Percentiles rank a stretch among this genome's conserved stretches.
Evolutionary conservation across 2,113 vertebrate species (phyloP).

Genomic region (Lucifuga dentata): DNA sequence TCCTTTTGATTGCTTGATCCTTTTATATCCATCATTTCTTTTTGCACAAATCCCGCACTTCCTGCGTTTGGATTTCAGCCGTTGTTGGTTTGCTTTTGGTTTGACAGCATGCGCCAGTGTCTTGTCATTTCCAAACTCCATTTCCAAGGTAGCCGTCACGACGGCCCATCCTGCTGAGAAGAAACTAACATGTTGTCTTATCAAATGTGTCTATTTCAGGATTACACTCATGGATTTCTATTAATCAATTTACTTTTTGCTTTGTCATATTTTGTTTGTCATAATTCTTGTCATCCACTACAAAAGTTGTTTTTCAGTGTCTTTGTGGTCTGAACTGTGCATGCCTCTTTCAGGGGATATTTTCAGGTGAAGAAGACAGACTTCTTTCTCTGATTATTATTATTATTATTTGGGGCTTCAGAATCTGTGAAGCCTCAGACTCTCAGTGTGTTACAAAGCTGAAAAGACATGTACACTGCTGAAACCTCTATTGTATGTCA

Average conservation of each 20-base stretch:
- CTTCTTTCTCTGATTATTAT: slow-evolving; percentile 35
- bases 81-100: slow-evolving; percentile 67
- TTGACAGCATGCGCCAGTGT: slow-evolving; percentile 78
- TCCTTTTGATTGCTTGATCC: slow-evolving; percentile 72
- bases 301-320: slow-evolving; percentile 67
- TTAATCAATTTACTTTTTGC: slow-evolving; percentile 65
- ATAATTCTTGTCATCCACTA: slow-evolving; percentile 64
- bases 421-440: slow-evolving; percentile 50
- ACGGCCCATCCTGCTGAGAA: slow-evolving; percentile 51
- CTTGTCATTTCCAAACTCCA: slow-evolving; percentile 53
- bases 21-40: slow-evolving; percentile 63
- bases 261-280: slow-evolving; percentile 74
- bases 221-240: slow-evolving; percentile 67
- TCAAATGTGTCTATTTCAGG: slow-evolving; percentile 77
- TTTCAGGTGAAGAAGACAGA: slow-evolving; percentile 67
- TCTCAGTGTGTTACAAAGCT: slow-evolving; percentile 58
- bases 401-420: slow-evolving; percentile 11
- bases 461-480: neutral
- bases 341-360: slow-evolving; percentile 70
- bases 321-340: slow-evolving; percentile 68
- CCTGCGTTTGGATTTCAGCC: slow-evolving; percentile 54
- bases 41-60: slow-evolving; percentile 63
- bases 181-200: slow-evolving; percentile 60
- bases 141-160: slow-evolving; percentile 58
- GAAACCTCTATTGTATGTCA: too few species aligned